Evolutionary conservation across 2,797 vertebrate genomes (phyloP).

Genomic region (Masticophis lateralis): DNA sequence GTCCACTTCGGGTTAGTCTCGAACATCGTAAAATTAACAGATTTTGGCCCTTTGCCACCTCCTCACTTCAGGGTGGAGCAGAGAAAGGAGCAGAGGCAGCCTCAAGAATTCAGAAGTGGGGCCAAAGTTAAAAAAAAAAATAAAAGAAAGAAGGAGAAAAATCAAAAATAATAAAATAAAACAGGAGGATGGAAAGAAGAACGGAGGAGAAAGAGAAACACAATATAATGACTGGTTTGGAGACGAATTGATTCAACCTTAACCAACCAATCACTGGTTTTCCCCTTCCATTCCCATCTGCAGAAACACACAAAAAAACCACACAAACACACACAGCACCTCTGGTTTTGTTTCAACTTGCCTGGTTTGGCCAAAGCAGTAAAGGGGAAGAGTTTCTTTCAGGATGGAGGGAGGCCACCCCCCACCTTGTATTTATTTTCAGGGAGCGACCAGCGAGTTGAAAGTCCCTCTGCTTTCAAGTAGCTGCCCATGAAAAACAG

Average conservation of each 20-base stretch:
- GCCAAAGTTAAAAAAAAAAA: conserved; percentile 23
- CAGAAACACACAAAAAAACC: not conserved
- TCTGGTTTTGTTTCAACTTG: conserved; percentile 32
- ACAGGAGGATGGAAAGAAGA: not conserved
- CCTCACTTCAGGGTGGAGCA: not conserved
- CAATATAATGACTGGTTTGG: not conserved
- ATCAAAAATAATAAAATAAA: not conserved
- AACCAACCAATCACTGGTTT: not conserved
- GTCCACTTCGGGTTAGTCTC: not conserved
- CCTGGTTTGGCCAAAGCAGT: not conserved
- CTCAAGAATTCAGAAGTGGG: not conserved
- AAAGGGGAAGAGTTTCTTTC: not conserved
- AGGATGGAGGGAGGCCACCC: not conserved
- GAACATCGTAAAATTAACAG: not conserved
- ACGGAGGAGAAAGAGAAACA: not conserved
- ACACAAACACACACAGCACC: not conserved
- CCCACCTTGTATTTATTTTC: not conserved
- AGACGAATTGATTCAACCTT: conserved; percentile 25
- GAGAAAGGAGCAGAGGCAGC: not conserved
- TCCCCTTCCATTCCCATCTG: not conserved
- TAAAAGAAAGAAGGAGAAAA: not conserved
- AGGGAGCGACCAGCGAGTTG: not conserved
- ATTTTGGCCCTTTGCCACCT: conserved; percentile 35
- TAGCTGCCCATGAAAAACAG: not conserved
- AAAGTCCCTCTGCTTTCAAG: not conserved